Conservation (phyloP, 2,797 vertebrate species). For the Rhyacichthys aspro region DNA sequence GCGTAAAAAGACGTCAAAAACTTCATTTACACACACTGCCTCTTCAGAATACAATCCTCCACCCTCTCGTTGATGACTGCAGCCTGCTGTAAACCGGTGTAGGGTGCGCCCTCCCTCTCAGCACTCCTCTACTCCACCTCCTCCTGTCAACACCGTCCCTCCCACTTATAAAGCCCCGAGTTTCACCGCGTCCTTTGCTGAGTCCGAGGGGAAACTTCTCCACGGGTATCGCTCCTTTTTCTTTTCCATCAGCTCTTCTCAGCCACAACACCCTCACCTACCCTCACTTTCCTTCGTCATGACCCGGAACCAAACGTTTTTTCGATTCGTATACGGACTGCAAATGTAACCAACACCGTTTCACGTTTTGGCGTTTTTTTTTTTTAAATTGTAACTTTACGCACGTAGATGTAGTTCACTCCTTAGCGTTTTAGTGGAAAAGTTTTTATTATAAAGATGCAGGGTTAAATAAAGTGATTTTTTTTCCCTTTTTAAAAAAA, state of each 20-base stretch:
- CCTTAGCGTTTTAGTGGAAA: background rate
- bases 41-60: background rate
- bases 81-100: background rate
- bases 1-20: no score
- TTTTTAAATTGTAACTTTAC: constrained; percentile 9
- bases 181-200: background rate
- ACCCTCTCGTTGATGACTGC: no score
- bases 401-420: constrained; percentile 36
- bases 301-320: background rate
- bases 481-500: no score
- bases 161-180: background rate
- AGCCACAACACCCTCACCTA: background rate
- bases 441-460: constrained; percentile 20
- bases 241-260: constrained; percentile 3
- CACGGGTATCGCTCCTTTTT: background rate
- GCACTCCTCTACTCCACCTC: no score
- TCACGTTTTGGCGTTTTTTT: background rate
- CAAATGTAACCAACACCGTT: constrained; percentile 19
- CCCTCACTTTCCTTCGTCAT: background rate
- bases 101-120: background rate
- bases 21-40: background rate
- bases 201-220: constrained; percentile 6
- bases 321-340: background rate
- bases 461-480: constrained; percentile 13
- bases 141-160: constrained; percentile 1